These are phyloP conservation scores for Anastrepha ludens DNA, from an alignment of 1,140 invertebrate genomes.

Conservation along the genomic window DNA sequence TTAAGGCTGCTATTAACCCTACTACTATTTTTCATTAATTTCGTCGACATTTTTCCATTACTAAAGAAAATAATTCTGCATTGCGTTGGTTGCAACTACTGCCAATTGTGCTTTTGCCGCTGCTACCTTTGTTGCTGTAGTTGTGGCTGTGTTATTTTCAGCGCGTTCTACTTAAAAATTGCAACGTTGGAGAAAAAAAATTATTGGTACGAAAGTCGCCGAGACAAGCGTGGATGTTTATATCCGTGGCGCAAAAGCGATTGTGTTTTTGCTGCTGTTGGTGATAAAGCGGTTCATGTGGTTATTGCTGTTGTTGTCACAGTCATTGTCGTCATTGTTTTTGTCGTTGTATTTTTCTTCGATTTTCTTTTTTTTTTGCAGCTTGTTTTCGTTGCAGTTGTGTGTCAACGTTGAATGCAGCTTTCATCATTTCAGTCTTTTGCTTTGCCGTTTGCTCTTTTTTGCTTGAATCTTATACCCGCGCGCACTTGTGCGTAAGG, in stretches of 20 bases:
- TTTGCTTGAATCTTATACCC: no score
- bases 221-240: background rate
- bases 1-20: background rate
- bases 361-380: background rate
- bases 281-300: no score
- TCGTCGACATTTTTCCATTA: background rate
- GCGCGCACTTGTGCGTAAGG: no score
- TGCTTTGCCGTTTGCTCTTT: background rate
- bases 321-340: background rate
- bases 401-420: conserved; percentile 7
- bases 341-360: background rate
- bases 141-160: background rate
- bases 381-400: background rate
- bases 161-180: background rate
- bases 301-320: background rate
- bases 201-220: background rate
- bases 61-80: background rate
- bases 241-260: background rate
- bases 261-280: background rate
- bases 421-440: background rate
- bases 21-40: background rate
- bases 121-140: background rate
- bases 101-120: background rate
- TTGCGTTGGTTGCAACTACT: background rate
- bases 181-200: background rate